These are phyloP conservation scores for Dasyurus viverrinus DNA, from an alignment of 2,113 vertebrate species.

Conservation along the genomic window DNA sequence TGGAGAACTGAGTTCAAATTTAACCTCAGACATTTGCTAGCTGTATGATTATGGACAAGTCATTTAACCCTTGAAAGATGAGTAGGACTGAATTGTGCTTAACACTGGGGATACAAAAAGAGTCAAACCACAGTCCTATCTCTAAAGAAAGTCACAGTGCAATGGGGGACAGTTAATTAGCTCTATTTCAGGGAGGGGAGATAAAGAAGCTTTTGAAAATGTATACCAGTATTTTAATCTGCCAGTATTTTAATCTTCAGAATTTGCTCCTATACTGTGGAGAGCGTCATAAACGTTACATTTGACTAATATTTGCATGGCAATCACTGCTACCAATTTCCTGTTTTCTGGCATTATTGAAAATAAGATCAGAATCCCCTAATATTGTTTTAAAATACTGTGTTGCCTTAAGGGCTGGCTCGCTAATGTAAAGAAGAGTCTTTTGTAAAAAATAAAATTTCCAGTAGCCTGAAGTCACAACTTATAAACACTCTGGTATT, in stretches of 20 bases:
- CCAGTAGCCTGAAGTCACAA: neutral
- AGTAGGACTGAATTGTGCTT: too few species aligned
- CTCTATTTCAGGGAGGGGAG: neutral
- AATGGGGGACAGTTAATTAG: neutral
- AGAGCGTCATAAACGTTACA: neutral
- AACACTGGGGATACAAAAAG: neutral
- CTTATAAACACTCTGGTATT: neutral
- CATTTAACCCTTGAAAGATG: neutral
- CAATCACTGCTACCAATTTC: neutral
- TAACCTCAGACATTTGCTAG: neutral
- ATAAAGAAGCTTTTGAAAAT: neutral
- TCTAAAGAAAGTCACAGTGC: neutral
- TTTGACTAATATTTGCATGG: neutral
- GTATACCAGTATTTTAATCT: neutral
- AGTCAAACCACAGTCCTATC: neutral
- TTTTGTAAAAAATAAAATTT: neutral
- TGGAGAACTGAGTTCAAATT: neutral
- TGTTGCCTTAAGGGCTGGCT: neutral
- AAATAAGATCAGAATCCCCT: neutral
- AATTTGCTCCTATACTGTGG: neutral
- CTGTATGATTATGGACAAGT: neutral
- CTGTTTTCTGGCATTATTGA: constrained; percentile 15
- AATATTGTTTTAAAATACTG: neutral
- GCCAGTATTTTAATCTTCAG: neutral
- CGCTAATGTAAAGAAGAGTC: neutral